Evolutionary conservation across 2,113 vertebrate genomes (phyloP).

Genomic region (Thermophis baileyi): DNA sequence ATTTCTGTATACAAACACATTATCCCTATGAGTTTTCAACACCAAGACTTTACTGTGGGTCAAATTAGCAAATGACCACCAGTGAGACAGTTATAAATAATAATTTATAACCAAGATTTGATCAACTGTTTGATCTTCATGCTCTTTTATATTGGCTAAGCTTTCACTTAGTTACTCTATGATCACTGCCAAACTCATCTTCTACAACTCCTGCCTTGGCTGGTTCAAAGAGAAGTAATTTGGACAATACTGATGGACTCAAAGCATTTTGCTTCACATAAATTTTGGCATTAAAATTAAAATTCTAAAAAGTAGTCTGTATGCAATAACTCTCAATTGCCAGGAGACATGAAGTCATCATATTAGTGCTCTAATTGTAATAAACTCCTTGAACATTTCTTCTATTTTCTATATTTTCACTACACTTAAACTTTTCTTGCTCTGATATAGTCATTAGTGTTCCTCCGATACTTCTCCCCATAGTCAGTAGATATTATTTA

Average conservation of each 20-base stretch:
- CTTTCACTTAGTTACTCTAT: not conserved
- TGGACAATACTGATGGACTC: not conserved
- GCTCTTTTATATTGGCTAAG: not conserved
- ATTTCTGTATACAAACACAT: not conserved
- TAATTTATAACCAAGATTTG: not conserved
- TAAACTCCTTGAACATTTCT: not conserved
- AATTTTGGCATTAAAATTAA: not conserved
- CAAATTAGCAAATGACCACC: not conserved
- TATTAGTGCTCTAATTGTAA: not conserved
- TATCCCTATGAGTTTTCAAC: not conserved
- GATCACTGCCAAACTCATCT: not conserved
- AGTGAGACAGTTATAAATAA: not conserved
- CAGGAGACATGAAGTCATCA: not conserved
- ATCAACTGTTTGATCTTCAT: not conserved
- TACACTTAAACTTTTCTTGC: not conserved
- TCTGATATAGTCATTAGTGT: not conserved
- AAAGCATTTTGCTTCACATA: not conserved
- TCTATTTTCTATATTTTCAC: not conserved
- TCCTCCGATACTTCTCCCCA: not conserved
- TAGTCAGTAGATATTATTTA: not conserved
- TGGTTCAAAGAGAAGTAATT: not conserved
- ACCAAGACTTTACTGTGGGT: not conserved
- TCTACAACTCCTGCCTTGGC: not conserved
- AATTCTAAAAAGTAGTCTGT: not conserved
- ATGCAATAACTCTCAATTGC: not conserved